A percentile compares a stretch with the other conserved stretches of the same genome.
These are phyloP conservation scores for Crioceris asparagi DNA, from an alignment of 2,888 invertebrate species.

Conservation along the genomic window DNA sequence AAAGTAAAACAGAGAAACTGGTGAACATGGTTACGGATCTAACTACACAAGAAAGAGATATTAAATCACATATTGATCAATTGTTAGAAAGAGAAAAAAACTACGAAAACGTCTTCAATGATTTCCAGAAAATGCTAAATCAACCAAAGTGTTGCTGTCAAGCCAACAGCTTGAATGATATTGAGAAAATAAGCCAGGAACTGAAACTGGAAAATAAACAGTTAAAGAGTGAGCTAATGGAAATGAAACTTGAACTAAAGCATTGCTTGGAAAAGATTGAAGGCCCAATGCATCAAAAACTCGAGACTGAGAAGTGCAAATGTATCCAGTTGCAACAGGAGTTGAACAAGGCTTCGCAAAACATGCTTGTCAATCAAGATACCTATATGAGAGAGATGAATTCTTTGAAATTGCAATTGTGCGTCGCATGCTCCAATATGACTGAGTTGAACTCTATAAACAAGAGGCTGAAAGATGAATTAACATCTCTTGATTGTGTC, in stretches of 20 bases:
- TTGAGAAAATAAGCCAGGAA: constrained; percentile 23
- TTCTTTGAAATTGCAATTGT: constrained; percentile 28
- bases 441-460: constrained; percentile 28
- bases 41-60: constrained; percentile 44
- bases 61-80: constrained; percentile 51
- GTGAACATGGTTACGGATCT: constrained; percentile 42
- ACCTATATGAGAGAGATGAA: constrained; percentile 25
- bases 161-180: constrained; percentile 8
- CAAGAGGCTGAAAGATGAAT: constrained; percentile 26
- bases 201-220: constrained; percentile 28
- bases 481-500: constrained; percentile 24
- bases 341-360: constrained; percentile 22
- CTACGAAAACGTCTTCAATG: constrained; percentile 41
- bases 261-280: constrained; percentile 32
- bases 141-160: constrained; percentile 7
- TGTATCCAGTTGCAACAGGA: constrained; percentile 28
- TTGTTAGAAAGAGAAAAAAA: constrained; percentile 54
- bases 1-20: not conserved
- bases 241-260: constrained; percentile 31
- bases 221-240: constrained; percentile 31
- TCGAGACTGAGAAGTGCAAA: constrained; percentile 24
- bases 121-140: constrained; percentile 6
- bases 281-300: constrained; percentile 29
- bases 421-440: constrained; percentile 26
- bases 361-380: constrained; percentile 21